phyloP scores from a whole-genome alignment of 2,797 vertebrate genomes.

The Eulemur coronatus region DNA sequence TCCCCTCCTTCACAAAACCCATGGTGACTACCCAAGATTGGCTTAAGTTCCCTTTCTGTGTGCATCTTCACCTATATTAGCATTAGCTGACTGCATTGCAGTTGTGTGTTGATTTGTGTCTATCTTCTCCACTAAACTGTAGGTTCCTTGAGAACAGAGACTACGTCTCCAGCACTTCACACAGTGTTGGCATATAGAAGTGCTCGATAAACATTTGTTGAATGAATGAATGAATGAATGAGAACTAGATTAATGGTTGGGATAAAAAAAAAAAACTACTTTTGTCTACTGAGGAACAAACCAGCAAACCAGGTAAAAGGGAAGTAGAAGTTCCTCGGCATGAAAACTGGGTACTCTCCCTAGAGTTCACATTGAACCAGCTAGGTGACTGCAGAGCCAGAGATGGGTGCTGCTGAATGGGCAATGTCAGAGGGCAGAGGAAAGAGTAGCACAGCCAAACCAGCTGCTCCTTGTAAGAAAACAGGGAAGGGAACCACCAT shows the following conservation, averaged over 20 bases:
- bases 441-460: no score
- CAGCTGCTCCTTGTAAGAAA: no score
- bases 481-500: no score
- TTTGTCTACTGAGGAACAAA: not conserved
- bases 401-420: no score
- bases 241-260: not conserved
- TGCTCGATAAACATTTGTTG: not conserved
- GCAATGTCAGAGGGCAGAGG: no score
- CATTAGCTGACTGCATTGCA: not conserved
- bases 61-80: not conserved
- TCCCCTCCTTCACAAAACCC: not conserved
- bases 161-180: not conserved
- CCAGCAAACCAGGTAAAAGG: not conserved
- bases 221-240: not conserved
- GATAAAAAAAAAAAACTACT: not conserved
- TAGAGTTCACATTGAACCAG: no score
- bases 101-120: not conserved
- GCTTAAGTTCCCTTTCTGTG: not conserved
- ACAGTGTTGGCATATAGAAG: not conserved
- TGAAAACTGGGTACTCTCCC: no score
- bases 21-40: not conserved
- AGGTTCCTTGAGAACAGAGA: not conserved
- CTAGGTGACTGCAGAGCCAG: no score
- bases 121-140: not conserved
- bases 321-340: no score